Evolutionary conservation across 2,888 invertebrate species (phyloP), one percentile per base, ranked within the genome.

Genomic region (Caenorhabditis sp.): DNA sequence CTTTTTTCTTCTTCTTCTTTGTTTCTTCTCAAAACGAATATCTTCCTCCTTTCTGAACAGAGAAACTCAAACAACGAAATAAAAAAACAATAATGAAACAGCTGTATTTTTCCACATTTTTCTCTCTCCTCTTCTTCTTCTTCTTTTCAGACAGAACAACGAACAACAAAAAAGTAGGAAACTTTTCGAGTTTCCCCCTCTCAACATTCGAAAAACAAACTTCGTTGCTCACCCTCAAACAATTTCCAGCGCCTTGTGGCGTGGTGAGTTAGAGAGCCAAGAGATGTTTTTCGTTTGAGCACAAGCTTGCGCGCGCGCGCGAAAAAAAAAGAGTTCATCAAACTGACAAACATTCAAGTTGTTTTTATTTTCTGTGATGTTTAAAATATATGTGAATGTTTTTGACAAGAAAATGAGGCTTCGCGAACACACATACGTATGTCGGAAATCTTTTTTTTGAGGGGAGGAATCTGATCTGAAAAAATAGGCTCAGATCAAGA

Each of bases 61-160:
- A 50, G 65, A 65, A 69, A 69, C 63, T 64, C 69, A 69, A 64
- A 63, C 64, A 61, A 61, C 60, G 64, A 69, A 69, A 61, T 69
- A 65, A 65, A 64, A 69, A 60, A 69, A 69, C 69, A 65, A 69
- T 69, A 69, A 69, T 64, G 69, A 69, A 69, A 65, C 69, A 69
- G 69, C 64, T 69, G 69, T 69, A 69, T 69, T 69, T 69, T 67
- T 54, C 31, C 10, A 31, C 10, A 31, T 31, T 10, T n/a, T n/a
- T n/a, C 26, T 53, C 19, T 51, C 43, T 53, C 36, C 24, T 27
- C 49, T 49, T 26, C 31, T 17, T 49, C 50, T 31, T 49, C 49
- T n/a, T 66, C 31, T 58, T 62, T 10, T 12, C 37, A 36, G 43
- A 10, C 4, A 31, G 31, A 31, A 10, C 31, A 31, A 31, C 31